Evolutionary conservation across 2,797 vertebrate species (phyloP).

Genomic region (Myotis daubentonii): DNA sequence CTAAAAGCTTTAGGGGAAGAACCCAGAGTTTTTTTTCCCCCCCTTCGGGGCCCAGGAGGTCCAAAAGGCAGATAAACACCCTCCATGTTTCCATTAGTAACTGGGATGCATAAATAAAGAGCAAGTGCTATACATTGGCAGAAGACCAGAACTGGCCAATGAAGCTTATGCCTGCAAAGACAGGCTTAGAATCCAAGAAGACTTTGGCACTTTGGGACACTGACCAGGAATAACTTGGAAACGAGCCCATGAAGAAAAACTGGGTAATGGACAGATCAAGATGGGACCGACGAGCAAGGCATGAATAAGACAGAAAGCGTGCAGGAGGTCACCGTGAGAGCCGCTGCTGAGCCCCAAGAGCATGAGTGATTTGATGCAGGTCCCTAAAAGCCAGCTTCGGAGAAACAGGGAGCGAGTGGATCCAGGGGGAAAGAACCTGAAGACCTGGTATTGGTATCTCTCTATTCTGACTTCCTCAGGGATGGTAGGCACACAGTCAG

Average conservation of each 20-base stretch:
- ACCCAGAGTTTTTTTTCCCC: background rate
- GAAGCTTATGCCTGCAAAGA: slow-evolving; percentile 34
- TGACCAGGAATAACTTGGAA: slow-evolving; percentile 57
- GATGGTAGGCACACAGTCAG: background rate
- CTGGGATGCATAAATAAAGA: background rate
- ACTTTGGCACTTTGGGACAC: slow-evolving; percentile 34
- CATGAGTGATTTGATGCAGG: background rate
- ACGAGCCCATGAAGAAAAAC: background rate
- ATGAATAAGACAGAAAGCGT: background rate
- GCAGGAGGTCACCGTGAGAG: background rate
- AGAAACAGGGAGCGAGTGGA: background rate
- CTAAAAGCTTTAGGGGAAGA: slow-evolving; percentile 39
- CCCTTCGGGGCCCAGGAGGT: slow-evolving; percentile 15
- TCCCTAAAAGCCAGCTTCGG: background rate
- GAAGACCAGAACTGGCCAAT: background rate
- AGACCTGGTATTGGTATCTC: background rate
- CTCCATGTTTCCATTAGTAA: background rate
- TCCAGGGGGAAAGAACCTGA: background rate
- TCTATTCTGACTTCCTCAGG: background rate
- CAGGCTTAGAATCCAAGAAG: slow-evolving; percentile 30
- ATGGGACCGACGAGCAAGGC: background rate
- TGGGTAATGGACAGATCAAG: background rate
- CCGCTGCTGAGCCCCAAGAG: background rate
- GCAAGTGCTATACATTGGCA: background rate
- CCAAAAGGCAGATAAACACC: slow-evolving; percentile 18